Evolutionary conservation across 2,888 invertebrate genomes (phyloP).

Genomic region (Hofmannophila pseudospretella): DNA sequence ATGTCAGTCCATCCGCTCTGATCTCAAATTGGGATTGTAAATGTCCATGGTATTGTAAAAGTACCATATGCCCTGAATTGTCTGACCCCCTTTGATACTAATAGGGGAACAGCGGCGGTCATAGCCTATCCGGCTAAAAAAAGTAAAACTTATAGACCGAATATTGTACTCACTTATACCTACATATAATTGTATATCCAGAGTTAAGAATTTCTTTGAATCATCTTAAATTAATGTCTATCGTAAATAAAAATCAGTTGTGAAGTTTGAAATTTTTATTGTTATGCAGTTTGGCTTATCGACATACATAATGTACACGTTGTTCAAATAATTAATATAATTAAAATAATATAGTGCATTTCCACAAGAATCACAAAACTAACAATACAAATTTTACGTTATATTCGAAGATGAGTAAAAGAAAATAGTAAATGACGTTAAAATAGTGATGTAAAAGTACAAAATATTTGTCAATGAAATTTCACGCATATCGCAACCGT

Average conservation of each 20-base stretch:
- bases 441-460: constrained; percentile 33
- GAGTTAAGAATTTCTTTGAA: too few relatives aligned
- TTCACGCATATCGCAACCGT: constrained; percentile 42
- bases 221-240: too few relatives aligned
- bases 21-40: too few relatives aligned
- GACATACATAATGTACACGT: constrained; percentile 57
- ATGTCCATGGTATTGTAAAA: not conserved
- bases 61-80: too few relatives aligned
- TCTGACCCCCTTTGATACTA: too few relatives aligned
- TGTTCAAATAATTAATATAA: constrained; percentile 38
- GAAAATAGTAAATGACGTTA: constrained; percentile 24
- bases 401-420: constrained; percentile 17
- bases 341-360: constrained; percentile 30
- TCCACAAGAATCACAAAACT: constrained; percentile 20
- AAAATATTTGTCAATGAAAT: constrained; percentile 32
- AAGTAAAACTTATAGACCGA: too few relatives aligned
- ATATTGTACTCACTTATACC: too few relatives aligned
- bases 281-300: constrained; percentile 59
- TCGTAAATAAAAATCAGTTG: too few relatives aligned
- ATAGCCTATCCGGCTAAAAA: too few relatives aligned
- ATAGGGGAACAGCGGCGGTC: too few relatives aligned
- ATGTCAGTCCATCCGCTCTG: too few relatives aligned
- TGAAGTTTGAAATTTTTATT: constrained; percentile 53
- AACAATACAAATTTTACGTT: not conserved
- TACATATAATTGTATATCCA: too few relatives aligned